Evolutionary conservation across 2,797 vertebrate genomes (phyloP).

Genomic region (Austrolebias charrua): DNA sequence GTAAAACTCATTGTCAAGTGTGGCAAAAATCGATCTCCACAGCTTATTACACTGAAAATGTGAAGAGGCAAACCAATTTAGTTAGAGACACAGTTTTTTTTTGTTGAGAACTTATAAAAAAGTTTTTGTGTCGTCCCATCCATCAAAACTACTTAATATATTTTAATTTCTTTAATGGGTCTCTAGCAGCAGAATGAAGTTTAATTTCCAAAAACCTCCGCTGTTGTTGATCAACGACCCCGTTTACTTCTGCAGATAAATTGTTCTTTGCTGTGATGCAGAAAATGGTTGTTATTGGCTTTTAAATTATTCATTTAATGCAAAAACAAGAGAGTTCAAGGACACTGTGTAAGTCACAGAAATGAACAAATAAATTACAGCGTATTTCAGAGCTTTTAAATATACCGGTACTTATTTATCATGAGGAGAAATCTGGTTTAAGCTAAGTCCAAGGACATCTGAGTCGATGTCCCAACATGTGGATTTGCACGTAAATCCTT

Average conservation of each 20-base stretch:
- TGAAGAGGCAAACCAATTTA: neutral
- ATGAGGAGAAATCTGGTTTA: conserved; percentile 11
- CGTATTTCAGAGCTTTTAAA: too few relatives aligned
- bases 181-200: neutral
- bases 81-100: neutral
- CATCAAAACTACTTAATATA: neutral
- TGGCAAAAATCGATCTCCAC: too few relatives aligned
- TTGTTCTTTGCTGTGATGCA: conserved; percentile 16
- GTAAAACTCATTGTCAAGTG: too few relatives aligned
- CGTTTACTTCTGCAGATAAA: conserved; percentile 2
- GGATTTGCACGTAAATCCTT: neutral
- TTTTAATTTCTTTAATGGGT: neutral
- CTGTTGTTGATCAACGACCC: conserved; percentile 10
- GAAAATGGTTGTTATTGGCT: neutral
- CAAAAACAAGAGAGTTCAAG: conserved; percentile 29
- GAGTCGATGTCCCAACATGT: neutral
- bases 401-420: conserved; percentile 11
- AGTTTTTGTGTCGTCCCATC: neutral
- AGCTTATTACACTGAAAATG: too few relatives aligned
- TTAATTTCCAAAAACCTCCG: conserved; percentile 1
- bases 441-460: conserved; percentile 31
- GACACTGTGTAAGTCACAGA: conserved; percentile 11
- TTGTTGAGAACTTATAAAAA: neutral
- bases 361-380: neutral
- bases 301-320: conserved; percentile 13